Evolutionary conservation across 2,797 vertebrate species (phyloP), one percentile per base, ranked within the genome.

Genomic region (Lacerta agilis): DNA sequence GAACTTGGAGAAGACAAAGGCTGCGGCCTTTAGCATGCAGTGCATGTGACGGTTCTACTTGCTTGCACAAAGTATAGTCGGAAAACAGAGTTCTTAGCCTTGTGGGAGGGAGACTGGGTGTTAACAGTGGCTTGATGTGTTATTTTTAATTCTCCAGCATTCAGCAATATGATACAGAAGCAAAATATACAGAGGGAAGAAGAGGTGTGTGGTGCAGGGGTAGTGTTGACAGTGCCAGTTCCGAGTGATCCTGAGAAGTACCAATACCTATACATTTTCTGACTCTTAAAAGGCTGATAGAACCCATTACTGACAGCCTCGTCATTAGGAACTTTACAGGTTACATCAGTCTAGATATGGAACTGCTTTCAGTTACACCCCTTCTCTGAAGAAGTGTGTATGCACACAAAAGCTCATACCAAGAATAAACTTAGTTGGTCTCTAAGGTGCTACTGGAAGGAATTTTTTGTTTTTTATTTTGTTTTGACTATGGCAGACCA

Each of bases 1-100:
- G 97, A 97, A 97, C 96, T 96, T 95, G 96, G 95, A 96, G 95
- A 96, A 97, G 97, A 98, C 97, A 97, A 97, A 97, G 97, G 97
- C 97, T 96, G 93, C 66, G 96, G 97, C 97, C 97, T 97, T 97
- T 96, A 94, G 96, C 96, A 94, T 95, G 95, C 95, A 89, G 91
- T 85, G 93, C 88, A 87, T 93, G 94, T 93, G 95, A 93, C 45
- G 94, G 96, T 97, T 96, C 95, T 94, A 95, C 94, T 95, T 92
- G 92, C 96, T 92, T 95, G 95, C 95, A 93, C 95, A 95, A 93
- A 91, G 93, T 92, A 92, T 88, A 93, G 95, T 94, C 95, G 91
- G 95, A 90, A 96, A 96, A 94, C 92, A 92, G 95, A 95, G 94
- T 95, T 95, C 95, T 95, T 94, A 90, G 96, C 94, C 92, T 95